phyloP scores from a whole-genome alignment of 2,888 invertebrate species.

The Andrena dorsata region DNA sequence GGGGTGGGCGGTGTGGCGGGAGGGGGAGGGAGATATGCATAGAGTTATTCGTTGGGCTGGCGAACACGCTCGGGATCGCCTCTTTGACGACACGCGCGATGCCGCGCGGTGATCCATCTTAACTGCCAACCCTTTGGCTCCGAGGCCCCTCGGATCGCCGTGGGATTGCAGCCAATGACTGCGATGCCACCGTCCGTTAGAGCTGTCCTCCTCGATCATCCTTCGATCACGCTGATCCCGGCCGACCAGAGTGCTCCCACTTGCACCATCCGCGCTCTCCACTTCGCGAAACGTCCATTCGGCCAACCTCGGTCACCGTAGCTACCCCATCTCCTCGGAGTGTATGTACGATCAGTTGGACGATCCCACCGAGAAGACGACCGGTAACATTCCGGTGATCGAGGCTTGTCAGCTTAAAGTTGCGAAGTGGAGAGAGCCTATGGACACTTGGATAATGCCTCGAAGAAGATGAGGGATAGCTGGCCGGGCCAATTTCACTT shows the following conservation, averaged over 20 bases:
- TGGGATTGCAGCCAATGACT: slow-evolving; percentile 71
- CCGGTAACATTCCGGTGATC: too few species aligned
- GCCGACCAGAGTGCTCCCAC: slow-evolving; percentile 60
- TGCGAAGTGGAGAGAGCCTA: too few species aligned
- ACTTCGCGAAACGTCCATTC: not conserved
- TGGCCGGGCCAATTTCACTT: too few species aligned
- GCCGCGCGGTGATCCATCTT: slow-evolving; percentile 81
- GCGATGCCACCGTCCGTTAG: slow-evolving; percentile 76
- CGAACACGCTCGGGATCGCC: slow-evolving; percentile 62
- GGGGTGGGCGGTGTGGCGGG: not conserved
- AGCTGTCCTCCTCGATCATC: slow-evolving; percentile 77
- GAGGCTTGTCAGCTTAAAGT: too few species aligned
- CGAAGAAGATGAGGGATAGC: too few species aligned
- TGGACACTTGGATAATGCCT: too few species aligned
- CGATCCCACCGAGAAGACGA: too few species aligned
- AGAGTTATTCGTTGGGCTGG: slow-evolving; percentile 72
- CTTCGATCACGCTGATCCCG: slow-evolving; percentile 70
- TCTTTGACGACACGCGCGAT: slow-evolving; percentile 75
- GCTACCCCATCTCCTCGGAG: not conserved
- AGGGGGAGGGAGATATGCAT: slow-evolving; percentile 25
- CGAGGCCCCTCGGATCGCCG: slow-evolving; percentile 42
- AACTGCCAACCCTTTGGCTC: slow-evolving; percentile 74
- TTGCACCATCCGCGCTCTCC: slow-evolving; percentile 16
- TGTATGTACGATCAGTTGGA: too few species aligned
- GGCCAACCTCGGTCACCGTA: not conserved